phyloP scores from a whole-genome alignment of 2,888 invertebrate genomes.

The Ectemnius cavifrons region DNA sequence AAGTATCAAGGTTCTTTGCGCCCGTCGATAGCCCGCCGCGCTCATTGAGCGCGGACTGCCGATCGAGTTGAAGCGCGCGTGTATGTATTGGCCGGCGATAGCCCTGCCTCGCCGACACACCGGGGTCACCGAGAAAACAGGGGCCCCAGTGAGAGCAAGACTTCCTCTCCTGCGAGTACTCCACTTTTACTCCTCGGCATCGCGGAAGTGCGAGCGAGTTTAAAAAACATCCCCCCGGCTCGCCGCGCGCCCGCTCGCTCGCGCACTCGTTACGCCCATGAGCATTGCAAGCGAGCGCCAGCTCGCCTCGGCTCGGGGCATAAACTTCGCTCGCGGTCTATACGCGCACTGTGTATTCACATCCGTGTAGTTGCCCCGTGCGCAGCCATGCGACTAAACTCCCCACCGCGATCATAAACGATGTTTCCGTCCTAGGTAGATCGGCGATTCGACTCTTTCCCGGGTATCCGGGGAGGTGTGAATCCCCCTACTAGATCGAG shows the following conservation, averaged over 20 bases:
- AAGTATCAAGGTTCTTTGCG: slow-evolving; percentile 20
- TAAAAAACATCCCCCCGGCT: slow-evolving; percentile 6
- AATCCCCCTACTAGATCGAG: too few species aligned
- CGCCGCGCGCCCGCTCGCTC: neutral
- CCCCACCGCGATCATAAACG: slow-evolving; percentile 41
- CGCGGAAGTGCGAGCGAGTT: neutral
- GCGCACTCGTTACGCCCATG: slow-evolving; percentile 28
- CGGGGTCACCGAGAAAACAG: slow-evolving; percentile 4
- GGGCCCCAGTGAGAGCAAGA: neutral
- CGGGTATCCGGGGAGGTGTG: too few species aligned
- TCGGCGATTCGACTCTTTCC: slow-evolving; percentile 39
- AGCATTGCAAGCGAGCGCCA: neutral
- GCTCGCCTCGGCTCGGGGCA: slow-evolving; percentile 7
- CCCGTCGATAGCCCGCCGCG: slow-evolving; percentile 7
- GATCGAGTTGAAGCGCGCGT: neutral
- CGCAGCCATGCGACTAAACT: slow-evolving; percentile 31
- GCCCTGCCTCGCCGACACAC: too few species aligned
- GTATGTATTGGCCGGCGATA: too few species aligned
- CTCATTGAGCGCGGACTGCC: slow-evolving; percentile 12
- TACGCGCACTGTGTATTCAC: slow-evolving; percentile 19
- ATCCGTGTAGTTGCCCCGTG: slow-evolving; percentile 28
- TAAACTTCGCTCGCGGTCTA: slow-evolving; percentile 20
- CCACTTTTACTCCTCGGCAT: slow-evolving; percentile 3
- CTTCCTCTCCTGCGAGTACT: neutral
- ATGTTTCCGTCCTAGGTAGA: slow-evolving; percentile 53